These are phyloP conservation scores for Drosophila watanabei DNA, from an alignment of 1,140 invertebrate genomes.

Conservation along the genomic window DNA sequence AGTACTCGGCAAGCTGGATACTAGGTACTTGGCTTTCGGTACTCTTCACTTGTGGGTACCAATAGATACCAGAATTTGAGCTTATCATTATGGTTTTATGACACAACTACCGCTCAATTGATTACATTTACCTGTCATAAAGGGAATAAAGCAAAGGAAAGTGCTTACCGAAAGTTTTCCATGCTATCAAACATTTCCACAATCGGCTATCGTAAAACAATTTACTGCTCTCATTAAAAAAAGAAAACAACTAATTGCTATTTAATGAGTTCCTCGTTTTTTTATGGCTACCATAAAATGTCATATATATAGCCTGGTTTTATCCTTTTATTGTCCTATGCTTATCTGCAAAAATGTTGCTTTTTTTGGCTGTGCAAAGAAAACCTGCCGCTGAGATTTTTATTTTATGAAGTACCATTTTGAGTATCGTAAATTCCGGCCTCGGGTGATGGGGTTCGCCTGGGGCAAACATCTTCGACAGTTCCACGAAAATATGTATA, in stretches of 20 bases:
- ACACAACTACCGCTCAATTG: slow-evolving; percentile 47
- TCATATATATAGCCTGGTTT: slow-evolving; percentile 31
- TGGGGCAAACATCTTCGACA: slow-evolving; percentile 17
- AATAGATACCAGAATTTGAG: background rate
- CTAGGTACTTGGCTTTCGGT: slow-evolving; percentile 2
- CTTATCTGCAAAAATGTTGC: slow-evolving; percentile 20
- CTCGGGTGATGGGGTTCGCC: slow-evolving; percentile 23
- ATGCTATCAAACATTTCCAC: slow-evolving; percentile 33
- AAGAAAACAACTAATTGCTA: slow-evolving; percentile 26
- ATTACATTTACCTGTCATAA: slow-evolving; percentile 15
- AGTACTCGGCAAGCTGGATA: slow-evolving; percentile 19
- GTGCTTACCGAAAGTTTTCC: slow-evolving; percentile 17
- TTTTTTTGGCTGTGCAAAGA: slow-evolving; percentile 17
- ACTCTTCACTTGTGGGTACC: background rate
- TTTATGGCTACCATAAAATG: slow-evolving; percentile 19
- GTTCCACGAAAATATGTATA: background rate
- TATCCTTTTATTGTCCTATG: slow-evolving; percentile 24
- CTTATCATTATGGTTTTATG: slow-evolving; percentile 46
- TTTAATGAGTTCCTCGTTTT: slow-evolving; percentile 42
- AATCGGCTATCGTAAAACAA: slow-evolving; percentile 17
- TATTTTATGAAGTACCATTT: slow-evolving; percentile 34
- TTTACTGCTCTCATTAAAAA: background rate
- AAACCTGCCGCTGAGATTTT: slow-evolving; percentile 30
- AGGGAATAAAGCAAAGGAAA: slow-evolving; percentile 23
- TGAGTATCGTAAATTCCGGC: slow-evolving; percentile 22